A percentile compares a stretch with the other conserved stretches of the same genome.
Evolutionary conservation across 1,140 invertebrate genomes (phyloP).

Genomic region (Spodoptera litura): DNA sequence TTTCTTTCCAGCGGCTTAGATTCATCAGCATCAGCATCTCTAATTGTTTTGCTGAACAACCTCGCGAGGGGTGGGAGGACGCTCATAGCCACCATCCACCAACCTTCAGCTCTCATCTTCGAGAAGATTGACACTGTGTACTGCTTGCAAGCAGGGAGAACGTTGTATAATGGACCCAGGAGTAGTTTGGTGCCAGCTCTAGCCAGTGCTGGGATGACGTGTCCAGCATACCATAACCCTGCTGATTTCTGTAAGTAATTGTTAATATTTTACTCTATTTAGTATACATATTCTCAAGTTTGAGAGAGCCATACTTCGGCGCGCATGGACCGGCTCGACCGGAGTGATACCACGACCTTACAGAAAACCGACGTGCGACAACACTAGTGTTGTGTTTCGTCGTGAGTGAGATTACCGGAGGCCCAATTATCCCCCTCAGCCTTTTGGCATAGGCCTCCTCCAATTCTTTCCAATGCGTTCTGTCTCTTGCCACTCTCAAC

Average conservation of each 20-base stretch:
- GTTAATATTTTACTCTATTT: too few relatives aligned
- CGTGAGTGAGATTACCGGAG: too few relatives aligned
- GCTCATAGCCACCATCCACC: conserved; percentile 97
- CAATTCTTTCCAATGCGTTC: too few relatives aligned
- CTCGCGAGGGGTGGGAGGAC: conserved; percentile 93
- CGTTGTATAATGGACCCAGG: conserved; percentile 94
- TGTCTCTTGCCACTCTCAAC: too few relatives aligned
- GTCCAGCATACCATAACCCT: conserved; percentile 98
- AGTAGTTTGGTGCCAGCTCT: conserved; percentile 93
- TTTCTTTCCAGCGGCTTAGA: conserved; percentile 91
- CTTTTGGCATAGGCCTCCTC: too few relatives aligned
- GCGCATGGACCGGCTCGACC: too few relatives aligned
- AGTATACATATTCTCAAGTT: too few relatives aligned
- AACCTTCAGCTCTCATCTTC: conserved; percentile 97
- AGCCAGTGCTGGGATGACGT: conserved; percentile 91
- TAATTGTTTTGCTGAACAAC: conserved; percentile 91
- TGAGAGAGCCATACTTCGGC: too few relatives aligned
- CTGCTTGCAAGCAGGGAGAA: conserved; percentile 94
- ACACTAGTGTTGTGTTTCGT: too few relatives aligned
- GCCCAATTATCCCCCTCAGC: too few relatives aligned
- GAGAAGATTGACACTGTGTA: conserved; percentile 98
- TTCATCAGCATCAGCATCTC: conserved; percentile 94
- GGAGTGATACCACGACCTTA: too few relatives aligned
- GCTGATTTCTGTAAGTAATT: conserved; percentile 94
- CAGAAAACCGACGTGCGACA: too few relatives aligned